Evolutionary conservation across 2,113 vertebrate species (phyloP), one percentile per base, ranked within the genome.

Genomic region (Pituophis catenifer): DNA sequence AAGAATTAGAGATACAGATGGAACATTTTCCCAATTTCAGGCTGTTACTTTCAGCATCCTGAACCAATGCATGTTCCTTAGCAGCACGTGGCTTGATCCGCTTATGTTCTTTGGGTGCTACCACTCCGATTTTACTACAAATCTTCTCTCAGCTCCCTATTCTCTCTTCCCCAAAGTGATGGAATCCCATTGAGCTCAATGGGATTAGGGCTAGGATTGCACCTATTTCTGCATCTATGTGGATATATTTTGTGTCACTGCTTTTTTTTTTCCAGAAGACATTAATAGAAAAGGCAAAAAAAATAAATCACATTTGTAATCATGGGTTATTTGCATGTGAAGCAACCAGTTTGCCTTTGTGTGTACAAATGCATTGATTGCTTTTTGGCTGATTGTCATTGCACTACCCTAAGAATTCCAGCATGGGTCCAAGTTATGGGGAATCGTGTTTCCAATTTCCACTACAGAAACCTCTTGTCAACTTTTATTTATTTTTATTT

Each of bases 101-200:
- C 21, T 23, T 10, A 29, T 33, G 62, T 7, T 54, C 11, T 50
- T 65, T 65, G 62, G 62, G 52, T n/a, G 6, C 38, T 48, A 26
- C 29, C 3, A 11, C 9, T 62, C 17, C 0, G 5, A 17, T 62
- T 52, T 52, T 23, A 2, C 23, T 70, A 12, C 54, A 50, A 50
- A 19, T 19, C 50, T 2, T 3, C 38, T 50, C 44, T 21, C 7
- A 5, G 6, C 8, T 7, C 0, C 29, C 44, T 12, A 44, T 48
- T 23, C 29, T 21, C 54, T 17, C 57, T 54, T 24, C 44, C 15
- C 1, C 57, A 75, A 21, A 86, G 81, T 44, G 85, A 33, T 33
- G 29, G 65, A 15, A n/a, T 11, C 62, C 62, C 9, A 48, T 75
- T 59, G 50, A 24, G 44, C 62, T 52, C 12, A 33, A 26, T 1